Conservation (phyloP, 2,113 vertebrate genomes). For the Gobius niger region DNA sequence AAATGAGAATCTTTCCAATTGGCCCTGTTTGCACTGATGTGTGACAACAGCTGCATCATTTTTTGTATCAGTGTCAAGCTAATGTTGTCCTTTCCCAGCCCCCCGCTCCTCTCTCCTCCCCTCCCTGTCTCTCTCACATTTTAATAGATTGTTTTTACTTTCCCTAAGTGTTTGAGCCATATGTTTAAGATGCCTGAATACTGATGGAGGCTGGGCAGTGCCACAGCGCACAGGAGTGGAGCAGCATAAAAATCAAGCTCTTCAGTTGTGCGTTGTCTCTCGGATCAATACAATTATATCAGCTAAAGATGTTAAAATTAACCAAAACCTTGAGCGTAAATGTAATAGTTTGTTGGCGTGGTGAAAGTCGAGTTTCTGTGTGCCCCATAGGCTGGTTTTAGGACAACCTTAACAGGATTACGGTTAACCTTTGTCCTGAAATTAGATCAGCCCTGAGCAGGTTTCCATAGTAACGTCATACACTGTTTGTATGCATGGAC, state of each 20-base stretch:
- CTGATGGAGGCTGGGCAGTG: constrained; percentile 33
- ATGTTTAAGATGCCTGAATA: constrained; percentile 41
- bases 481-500: not conserved
- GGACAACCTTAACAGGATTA: constrained; percentile 5
- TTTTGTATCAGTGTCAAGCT: constrained; percentile 41
- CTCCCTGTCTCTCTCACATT: constrained; percentile 21
- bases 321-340: not conserved
- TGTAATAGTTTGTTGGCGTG: not conserved
- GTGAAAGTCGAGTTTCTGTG: constrained; percentile 3
- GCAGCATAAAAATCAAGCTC: constrained; percentile 17
- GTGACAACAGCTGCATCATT: constrained; percentile 35
- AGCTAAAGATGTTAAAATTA: not conserved
- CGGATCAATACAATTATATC: not conserved
- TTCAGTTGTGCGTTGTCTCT: constrained; percentile 8
- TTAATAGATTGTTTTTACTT: constrained; percentile 39
- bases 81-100: constrained; percentile 27
- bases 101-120: constrained; percentile 14
- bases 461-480: constrained; percentile 13
- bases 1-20: constrained; percentile 53
- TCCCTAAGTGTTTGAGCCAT: constrained; percentile 17
- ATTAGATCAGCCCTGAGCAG: not conserved
- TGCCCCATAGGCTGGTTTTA: constrained; percentile 4
- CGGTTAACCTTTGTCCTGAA: constrained; percentile 10
- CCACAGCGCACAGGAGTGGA: constrained; percentile 17
- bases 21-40: constrained; percentile 35